Base-by-base conservation (phyloP, 2,113 vertebrate genomes). In the Hyperoodon ampullatus region DNA sequence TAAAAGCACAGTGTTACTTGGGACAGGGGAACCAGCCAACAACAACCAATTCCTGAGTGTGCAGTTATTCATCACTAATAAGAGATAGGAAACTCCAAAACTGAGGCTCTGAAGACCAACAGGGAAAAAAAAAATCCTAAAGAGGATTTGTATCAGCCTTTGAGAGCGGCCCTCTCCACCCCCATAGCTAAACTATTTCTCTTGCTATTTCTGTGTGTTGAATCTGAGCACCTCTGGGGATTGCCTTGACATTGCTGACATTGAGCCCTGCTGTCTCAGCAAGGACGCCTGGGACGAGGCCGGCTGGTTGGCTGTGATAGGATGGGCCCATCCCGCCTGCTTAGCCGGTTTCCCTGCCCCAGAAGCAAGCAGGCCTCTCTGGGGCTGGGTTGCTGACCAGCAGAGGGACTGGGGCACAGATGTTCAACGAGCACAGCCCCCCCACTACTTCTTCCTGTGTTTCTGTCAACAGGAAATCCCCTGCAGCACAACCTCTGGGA, bases 401-500 rank as follows among this genome's bases (percentile, higher is more conserved):
- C 70, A 78, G 77, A 71, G 86, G 89, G 95, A 61, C 93, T n/a
- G 2, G 0, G 47, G 61, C 89, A 44, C 96, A 95, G 91, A 93
- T 95, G 96, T 94, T 58, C 50, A 47, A 26, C 18, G 21, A 63
- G 66, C 1, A 5, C 81, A 93, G 82, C 71, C 85, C n/a, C 33
- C 12, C 10, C 11, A 5, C 66, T 47, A 74, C 53, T 55, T 82
- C 86, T 97, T 97, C 97, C 97, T 96, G 93, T 95, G 93, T 93
- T 97, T 90, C 95, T 97, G 95, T 97, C 97, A 95, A 97, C 96
- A 96, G 97, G 97, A 97, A 98, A 97, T 97, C 74, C 90, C 80
- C 93, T 87, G 96, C 74, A 95, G 83, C 95, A 93, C 92, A 71
- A 61, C 89, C 83, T 92, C 82, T 71, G 86, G 91, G 91, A 94